A percentile compares a stretch with the other conserved stretches of the same genome.
Conservation (phyloP, 2,797 vertebrate genomes). For the Sebastes kiyomatsui region DNA sequence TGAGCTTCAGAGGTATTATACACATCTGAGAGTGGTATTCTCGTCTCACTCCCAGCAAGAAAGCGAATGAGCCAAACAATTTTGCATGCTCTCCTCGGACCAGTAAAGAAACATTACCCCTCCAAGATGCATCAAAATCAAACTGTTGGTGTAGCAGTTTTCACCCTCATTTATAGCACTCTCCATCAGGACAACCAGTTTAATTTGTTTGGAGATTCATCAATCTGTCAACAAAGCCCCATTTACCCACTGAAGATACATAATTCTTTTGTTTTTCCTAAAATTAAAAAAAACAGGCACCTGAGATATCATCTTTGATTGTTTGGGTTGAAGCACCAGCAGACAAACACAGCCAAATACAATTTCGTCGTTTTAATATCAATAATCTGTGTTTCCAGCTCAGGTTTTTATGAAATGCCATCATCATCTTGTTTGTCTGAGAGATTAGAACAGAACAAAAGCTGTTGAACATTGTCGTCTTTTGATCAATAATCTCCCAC, state of each 20-base stretch:
- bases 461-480: conserved; percentile 18
- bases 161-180: not conserved
- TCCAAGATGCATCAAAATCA: conserved; percentile 20
- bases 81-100: not conserved
- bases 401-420: conserved; percentile 6
- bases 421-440: conserved; percentile 25
- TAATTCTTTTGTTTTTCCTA: not conserved
- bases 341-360: not conserved
- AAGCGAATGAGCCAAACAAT: not conserved
- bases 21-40: not conserved
- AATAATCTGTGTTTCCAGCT: conserved; percentile 15
- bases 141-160: conserved; percentile 4
- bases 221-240: conserved; percentile 11
- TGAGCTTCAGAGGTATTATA: not conserved
- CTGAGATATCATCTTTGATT: conserved; percentile 7
- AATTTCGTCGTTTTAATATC: not conserved
- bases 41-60: not conserved
- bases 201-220: conserved; percentile 30
- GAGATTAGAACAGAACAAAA: conserved; percentile 28
- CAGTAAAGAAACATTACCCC: conserved; percentile 10
- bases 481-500: conserved; percentile 11
- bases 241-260: not conserved
- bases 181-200: conserved; percentile 17
- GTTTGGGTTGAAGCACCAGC: not conserved
- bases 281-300: not conserved